These are phyloP conservation scores for Helicoverpa armigera DNA, from an alignment of 1,140 invertebrate genomes.

Conservation along the genomic window DNA sequence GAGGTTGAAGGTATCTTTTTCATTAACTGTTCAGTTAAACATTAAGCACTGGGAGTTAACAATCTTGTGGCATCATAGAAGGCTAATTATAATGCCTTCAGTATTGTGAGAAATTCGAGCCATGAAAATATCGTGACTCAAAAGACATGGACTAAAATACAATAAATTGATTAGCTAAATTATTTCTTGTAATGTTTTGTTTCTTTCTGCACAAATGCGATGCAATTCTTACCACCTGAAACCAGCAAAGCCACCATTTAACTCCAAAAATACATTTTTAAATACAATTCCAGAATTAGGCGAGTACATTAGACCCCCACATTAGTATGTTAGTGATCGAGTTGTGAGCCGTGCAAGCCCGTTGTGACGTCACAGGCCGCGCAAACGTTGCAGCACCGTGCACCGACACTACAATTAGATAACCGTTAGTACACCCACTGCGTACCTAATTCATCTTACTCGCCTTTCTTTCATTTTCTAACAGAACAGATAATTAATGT, in stretches of 20 bases:
- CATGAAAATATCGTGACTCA: too few species aligned
- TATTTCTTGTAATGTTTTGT: too few species aligned
- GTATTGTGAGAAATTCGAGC: too few species aligned
- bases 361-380: neutral
- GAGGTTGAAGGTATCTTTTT: neutral
- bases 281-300: neutral
- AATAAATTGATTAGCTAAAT: too few species aligned
- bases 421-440: constrained; percentile 20
- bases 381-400: neutral
- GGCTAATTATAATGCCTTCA: too few species aligned
- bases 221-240: too few species aligned
- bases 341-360: neutral
- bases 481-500: constrained; percentile 1
- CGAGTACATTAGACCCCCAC: constrained; percentile 10
- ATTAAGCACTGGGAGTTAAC: neutral
- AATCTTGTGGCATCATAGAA: too few species aligned
- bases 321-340: constrained; percentile 27
- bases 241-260: too few species aligned
- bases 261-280: neutral
- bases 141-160: too few species aligned
- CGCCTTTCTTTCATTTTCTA: neutral
- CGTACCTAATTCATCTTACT: constrained; percentile 31
- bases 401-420: constrained; percentile 40
- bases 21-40: neutral
- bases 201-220: too few species aligned